These are phyloP conservation scores for Equus przewalskii DNA, from an alignment of 2,113 vertebrate species.

Conservation along the genomic window DNA sequence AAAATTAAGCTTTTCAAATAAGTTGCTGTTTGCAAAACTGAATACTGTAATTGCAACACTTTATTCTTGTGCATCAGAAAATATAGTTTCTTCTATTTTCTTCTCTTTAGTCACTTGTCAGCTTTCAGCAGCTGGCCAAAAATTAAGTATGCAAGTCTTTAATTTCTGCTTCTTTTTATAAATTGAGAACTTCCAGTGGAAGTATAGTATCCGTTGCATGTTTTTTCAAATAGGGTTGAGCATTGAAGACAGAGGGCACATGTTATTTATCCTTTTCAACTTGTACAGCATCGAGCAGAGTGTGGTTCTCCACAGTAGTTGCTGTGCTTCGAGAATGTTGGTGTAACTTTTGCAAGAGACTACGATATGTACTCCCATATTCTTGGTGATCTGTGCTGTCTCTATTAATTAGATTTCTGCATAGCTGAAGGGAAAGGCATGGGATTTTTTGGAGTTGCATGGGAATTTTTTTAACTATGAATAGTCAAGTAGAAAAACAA, in stretches of 20 bases:
- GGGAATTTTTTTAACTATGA: neutral
- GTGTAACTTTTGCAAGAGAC: neutral
- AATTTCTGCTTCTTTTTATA: constrained; percentile 57
- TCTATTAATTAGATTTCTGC: neutral
- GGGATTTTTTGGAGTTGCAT: neutral
- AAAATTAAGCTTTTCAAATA: constrained; percentile 48
- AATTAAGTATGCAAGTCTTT: constrained; percentile 22
- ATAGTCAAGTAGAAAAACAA: constrained; percentile 15
- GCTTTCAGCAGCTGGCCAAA: constrained; percentile 50
- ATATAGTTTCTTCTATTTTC: constrained; percentile 39
- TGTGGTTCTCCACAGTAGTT: neutral
- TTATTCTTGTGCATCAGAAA: constrained; percentile 56
- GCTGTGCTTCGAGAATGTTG: neutral
- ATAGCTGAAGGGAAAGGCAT: neutral
- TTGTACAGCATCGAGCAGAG: neutral
- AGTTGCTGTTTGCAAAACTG: constrained; percentile 24
- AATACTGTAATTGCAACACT: constrained; percentile 16
- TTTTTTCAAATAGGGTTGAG: neutral
- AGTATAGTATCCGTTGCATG: neutral
- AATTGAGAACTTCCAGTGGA: neutral
- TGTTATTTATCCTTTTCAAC: neutral
- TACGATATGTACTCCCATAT: fast-evolving
- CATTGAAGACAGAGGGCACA: neutral
- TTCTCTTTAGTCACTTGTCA: constrained; percentile 21
- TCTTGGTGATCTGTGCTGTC: neutral